phyloP scores from a whole-genome alignment of 2,888 invertebrate species.

The Pegoplata infirma region DNA sequence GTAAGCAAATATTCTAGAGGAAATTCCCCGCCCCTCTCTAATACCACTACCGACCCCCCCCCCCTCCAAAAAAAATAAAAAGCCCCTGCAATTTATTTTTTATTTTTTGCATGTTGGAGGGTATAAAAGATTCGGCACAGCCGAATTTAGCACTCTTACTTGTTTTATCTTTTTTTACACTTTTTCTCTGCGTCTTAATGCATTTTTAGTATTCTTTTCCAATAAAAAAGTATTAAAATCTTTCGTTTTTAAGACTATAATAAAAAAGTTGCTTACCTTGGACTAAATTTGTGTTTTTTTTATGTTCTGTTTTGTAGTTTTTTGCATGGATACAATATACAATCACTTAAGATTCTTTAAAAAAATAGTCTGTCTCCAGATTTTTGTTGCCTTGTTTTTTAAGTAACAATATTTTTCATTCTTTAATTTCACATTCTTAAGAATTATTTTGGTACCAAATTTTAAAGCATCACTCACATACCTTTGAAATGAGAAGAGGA shows the following conservation, averaged over 20 bases:
- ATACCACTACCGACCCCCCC: no score
- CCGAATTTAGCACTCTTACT: no score
- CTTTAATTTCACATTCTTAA: conserved; percentile 46
- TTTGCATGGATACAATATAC: conserved; percentile 51
- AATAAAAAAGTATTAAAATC: background rate
- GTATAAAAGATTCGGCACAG: no score
- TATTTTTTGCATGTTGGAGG: no score
- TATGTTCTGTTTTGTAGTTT: conserved; percentile 18
- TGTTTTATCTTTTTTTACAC: no score
- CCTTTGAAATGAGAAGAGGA: background rate
- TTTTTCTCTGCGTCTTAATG: conserved; percentile 16
- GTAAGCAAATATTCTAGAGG: no score
- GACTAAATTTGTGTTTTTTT: conserved; percentile 58
- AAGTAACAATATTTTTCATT: conserved; percentile 19
- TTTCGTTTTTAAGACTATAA: conserved; percentile 21
- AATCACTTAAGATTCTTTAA: conserved; percentile 48
- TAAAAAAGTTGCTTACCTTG: conserved; percentile 62
- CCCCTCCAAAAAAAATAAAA: no score
- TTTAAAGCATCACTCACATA: background rate
- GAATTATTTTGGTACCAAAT: conserved; percentile 2
- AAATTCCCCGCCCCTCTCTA: no score
- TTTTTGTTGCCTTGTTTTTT: conserved; percentile 18
- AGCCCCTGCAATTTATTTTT: no score
- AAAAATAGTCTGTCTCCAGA: conserved; percentile 43
- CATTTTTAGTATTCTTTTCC: conserved; percentile 6